Conservation (phyloP, 2,888 invertebrate genomes). For the Tryphoninae sp. region DNA sequence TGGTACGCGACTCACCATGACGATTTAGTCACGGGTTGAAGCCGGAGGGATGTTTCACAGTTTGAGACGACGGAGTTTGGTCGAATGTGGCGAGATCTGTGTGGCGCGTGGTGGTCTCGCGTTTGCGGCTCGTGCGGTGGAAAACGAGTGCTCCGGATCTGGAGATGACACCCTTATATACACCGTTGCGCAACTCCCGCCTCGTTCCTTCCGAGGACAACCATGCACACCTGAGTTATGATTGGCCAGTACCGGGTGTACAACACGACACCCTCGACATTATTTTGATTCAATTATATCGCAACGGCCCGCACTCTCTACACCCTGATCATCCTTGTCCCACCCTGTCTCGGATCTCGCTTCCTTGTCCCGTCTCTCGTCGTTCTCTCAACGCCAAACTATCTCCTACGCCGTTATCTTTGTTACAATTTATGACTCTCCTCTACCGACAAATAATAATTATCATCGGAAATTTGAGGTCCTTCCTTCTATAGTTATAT, state of each 20-base stretch:
- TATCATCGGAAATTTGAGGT: slow-evolving; percentile 56
- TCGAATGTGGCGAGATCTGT: slow-evolving; percentile 7
- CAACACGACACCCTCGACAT: slow-evolving; percentile 79
- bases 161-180: slow-evolving; percentile 79
- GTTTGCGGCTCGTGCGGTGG: slow-evolving; percentile 67
- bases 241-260: slow-evolving; percentile 73
- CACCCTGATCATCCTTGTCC: slow-evolving; percentile 12
- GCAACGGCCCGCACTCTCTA: slow-evolving; percentile 59
- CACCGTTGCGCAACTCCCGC: slow-evolving; percentile 76
- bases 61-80: slow-evolving; percentile 13
- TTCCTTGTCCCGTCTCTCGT: neutral
- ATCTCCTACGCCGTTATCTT: slow-evolving; percentile 70
- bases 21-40: slow-evolving; percentile 19
- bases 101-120: slow-evolving; percentile 67
- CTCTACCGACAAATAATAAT: slow-evolving; percentile 69
- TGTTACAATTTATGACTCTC: slow-evolving; percentile 74
- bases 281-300: slow-evolving; percentile 79
- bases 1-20: slow-evolving; percentile 59
- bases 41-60: neutral
- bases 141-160: slow-evolving; percentile 76
- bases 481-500: neutral
- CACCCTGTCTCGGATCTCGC: neutral
- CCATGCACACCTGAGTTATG: slow-evolving; percentile 77
- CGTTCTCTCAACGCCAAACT: slow-evolving; percentile 1
- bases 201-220: slow-evolving; percentile 63